These are phyloP conservation scores for Druceiella hillmani DNA, from an alignment of 2,888 invertebrate genomes.

Conservation along the genomic window DNA sequence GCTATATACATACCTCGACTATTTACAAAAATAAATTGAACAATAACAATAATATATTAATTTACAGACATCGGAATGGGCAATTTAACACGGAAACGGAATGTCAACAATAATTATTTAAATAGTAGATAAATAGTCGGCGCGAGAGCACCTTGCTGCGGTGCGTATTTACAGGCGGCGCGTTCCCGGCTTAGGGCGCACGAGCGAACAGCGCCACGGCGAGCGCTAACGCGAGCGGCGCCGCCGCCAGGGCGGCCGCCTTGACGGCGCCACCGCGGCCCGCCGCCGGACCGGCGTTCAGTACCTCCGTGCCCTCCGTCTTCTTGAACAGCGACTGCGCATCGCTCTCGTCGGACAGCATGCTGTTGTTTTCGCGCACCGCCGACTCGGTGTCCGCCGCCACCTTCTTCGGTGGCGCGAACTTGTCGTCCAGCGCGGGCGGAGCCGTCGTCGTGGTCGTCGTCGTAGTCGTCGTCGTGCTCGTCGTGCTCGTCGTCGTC, in stretches of 20 bases:
- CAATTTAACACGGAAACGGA: too few relatives aligned
- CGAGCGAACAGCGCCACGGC: constrained; percentile 7
- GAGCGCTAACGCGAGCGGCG: constrained; percentile 9
- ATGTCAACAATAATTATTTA: too few relatives aligned
- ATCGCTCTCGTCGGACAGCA: constrained; percentile 33
- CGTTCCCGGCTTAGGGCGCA: constrained; percentile 9
- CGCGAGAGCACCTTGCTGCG: too few relatives aligned
- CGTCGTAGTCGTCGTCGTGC: constrained; percentile 56
- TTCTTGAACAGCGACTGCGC: constrained; percentile 35
- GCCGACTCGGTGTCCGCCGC: constrained; percentile 24
- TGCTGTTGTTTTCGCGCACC: constrained; percentile 34
- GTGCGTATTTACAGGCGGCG: constrained; percentile 13
- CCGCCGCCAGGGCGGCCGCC: too few relatives aligned
- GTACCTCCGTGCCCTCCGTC: constrained; percentile 22
- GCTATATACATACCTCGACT: too few relatives aligned
- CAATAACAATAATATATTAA: too few relatives aligned
- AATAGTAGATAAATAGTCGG: too few relatives aligned
- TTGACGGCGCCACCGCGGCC: too few relatives aligned
- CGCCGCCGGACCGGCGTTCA: constrained; percentile 13
- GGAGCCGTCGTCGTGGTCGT: constrained; percentile 48
- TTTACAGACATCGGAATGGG: too few relatives aligned
- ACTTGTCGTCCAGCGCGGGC: constrained; percentile 43
- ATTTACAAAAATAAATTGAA: too few relatives aligned
- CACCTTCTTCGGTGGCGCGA: constrained; percentile 28
- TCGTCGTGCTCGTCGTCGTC: constrained; percentile 54